Evolutionary conservation across 2,888 invertebrate species (phyloP).

Genomic region (Pseudococcus longispinus): DNA sequence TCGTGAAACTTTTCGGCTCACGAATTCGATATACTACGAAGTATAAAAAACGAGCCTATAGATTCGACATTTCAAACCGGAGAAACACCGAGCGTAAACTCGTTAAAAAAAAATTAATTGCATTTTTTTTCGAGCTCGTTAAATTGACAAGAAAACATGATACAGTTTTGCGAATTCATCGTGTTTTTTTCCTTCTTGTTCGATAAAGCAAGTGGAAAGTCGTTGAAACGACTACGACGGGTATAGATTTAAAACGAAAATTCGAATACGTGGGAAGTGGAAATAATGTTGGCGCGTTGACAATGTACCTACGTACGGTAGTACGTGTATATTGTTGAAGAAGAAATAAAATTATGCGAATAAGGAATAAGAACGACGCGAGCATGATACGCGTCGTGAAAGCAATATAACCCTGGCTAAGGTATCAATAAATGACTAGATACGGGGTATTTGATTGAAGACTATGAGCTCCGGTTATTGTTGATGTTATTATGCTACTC

Average conservation of each 20-base stretch:
- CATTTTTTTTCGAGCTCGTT: constrained; percentile 10
- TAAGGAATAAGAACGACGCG: background rate
- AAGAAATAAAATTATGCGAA: background rate
- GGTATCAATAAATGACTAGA: constrained; percentile 14
- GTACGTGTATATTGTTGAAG: background rate
- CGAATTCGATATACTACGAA: background rate
- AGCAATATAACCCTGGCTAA: constrained; percentile 3
- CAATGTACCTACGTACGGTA: background rate
- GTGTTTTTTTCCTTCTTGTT: background rate
- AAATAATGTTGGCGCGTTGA: background rate
- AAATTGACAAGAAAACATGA: constrained; percentile 3
- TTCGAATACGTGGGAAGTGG: background rate
- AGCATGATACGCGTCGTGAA: background rate
- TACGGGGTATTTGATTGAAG: constrained; percentile 22
- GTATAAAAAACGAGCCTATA: background rate
- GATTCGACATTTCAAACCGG: background rate
- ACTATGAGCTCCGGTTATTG: background rate
- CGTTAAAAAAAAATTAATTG: constrained; percentile 16
- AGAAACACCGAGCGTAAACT: background rate
- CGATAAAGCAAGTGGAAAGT: background rate
- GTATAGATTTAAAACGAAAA: constrained; percentile 6
- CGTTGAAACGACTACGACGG: background rate
- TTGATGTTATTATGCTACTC: background rate
- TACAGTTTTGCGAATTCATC: constrained; percentile 10
- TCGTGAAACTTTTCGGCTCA: background rate